Conservation (phyloP, 2,797 vertebrate genomes). For the Moxostoma hubbsi region DNA sequence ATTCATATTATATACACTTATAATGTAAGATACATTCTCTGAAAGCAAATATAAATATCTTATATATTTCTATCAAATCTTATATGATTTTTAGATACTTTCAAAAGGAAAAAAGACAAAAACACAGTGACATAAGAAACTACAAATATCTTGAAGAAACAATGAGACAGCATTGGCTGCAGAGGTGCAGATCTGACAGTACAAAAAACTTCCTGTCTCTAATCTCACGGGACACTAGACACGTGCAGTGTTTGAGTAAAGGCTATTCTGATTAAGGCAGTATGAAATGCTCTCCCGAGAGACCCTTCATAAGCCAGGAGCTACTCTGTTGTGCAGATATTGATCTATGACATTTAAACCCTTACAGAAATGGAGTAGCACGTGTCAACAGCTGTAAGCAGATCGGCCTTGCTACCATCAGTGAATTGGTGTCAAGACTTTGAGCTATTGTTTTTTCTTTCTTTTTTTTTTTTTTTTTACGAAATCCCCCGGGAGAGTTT, state of each 20-base stretch:
- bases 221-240: constrained; percentile 12
- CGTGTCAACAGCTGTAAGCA: constrained; percentile 55
- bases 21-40: too few species aligned
- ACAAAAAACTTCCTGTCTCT: constrained; percentile 7
- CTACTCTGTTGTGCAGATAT: constrained; percentile 54
- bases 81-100: too few species aligned
- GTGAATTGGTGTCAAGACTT: constrained; percentile 61
- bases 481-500: constrained; percentile 32
- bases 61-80: too few species aligned
- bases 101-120: too few species aligned
- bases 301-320: constrained; percentile 22
- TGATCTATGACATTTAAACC: constrained; percentile 63
- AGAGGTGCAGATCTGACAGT: constrained; percentile 3
- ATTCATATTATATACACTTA: too few species aligned
- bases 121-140: too few species aligned
- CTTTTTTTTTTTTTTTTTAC: constrained; percentile 53
- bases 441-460: constrained; percentile 38
- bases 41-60: too few species aligned
- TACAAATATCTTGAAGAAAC: constrained; percentile 20
- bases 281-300: constrained; percentile 17
- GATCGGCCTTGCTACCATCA: constrained; percentile 57
- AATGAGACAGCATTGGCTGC: not conserved
- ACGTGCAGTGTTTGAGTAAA: constrained; percentile 39
- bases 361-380: constrained; percentile 38
- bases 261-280: constrained; percentile 26